Conservation (phyloP, 1,140 invertebrate species). For the Orchesella cincta region DNA sequence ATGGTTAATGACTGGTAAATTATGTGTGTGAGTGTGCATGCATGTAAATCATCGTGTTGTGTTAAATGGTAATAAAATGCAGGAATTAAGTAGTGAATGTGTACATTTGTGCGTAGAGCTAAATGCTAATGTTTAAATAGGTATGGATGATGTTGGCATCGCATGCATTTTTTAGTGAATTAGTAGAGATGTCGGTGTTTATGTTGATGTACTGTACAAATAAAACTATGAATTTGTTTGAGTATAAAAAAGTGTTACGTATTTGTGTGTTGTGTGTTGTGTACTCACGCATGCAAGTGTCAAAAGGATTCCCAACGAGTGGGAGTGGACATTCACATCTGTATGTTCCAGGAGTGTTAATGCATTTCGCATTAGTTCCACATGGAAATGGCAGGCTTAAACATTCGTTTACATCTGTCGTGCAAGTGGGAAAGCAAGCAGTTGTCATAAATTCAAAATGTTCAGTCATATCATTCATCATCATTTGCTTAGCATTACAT, state of each 20-base stretch:
- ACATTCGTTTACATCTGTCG: constrained; percentile 73
- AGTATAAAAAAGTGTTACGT: constrained; percentile 12
- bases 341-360: constrained; percentile 55
- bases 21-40: not conserved
- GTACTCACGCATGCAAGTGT: constrained; percentile 56
- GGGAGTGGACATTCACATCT: constrained; percentile 54
- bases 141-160: not conserved
- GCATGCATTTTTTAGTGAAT: not conserved
- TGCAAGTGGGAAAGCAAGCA: too few relatives aligned
- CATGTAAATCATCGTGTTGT: too few relatives aligned
- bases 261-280: constrained; percentile 30
- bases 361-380: constrained; percentile 56
- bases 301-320: constrained; percentile 54
- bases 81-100: not conserved
- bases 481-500: too few relatives aligned
- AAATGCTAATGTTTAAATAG: not conserved
- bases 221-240: not conserved
- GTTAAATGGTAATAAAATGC: not conserved
- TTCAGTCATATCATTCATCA: too few relatives aligned
- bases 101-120: too few relatives aligned
- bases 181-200: too few relatives aligned
- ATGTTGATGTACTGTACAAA: not conserved
- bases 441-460: constrained; percentile 25
- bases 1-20: too few relatives aligned
- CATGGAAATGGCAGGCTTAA: constrained; percentile 54